Base-by-base conservation (phyloP, 1,140 invertebrate species). In the Eriosoma lanigerum region DNA sequence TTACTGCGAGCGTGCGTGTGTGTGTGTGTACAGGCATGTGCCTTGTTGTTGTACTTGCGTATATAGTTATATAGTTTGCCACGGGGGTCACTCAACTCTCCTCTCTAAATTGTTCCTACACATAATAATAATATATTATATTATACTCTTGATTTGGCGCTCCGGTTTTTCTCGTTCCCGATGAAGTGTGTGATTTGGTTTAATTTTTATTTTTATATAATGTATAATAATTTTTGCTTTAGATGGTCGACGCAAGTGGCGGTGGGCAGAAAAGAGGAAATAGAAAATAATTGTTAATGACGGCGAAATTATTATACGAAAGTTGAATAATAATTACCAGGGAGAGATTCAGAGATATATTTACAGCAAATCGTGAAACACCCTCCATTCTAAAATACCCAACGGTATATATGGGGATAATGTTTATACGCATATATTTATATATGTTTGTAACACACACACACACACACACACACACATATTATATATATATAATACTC, bases 21-120 rank as follows among this genome's bases (percentile, higher is more conserved):
- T 68, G 48, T 73, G 9, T 58, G 32, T 76, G 56, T 76, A 62
- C 44, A 60, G 75, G 56, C 56, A 78, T 78, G 75, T 78, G 75
- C 75, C 75, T 78, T 60, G 75, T 76, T 76, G 72, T 76, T 44
- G 32, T 78, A 38, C 32, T 38, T 38, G 8, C 32, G 32, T 38
- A 38, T 38, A 38, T 38, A 38, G 32, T 38, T 38, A 38, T 38
- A 58, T 78, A 62, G 54, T 78, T 78, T 38, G 52, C 56, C 38
- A 78, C 38, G 54, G 75, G 75, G 75, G 75, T 78, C 75, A 78
- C 75, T 78, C 75, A 78, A 78, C 75, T 78, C 75, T 78, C 56
- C 75, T 46, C 75, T 60, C 54, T 78, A 78, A 46, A 72, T 46
- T 62, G 56, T 58, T 4, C 32, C 32, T 38, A 38, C 8, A 38